Evolutionary conservation across 2,888 invertebrate species (phyloP).

Genomic region (Ceriagrion tenellum): DNA sequence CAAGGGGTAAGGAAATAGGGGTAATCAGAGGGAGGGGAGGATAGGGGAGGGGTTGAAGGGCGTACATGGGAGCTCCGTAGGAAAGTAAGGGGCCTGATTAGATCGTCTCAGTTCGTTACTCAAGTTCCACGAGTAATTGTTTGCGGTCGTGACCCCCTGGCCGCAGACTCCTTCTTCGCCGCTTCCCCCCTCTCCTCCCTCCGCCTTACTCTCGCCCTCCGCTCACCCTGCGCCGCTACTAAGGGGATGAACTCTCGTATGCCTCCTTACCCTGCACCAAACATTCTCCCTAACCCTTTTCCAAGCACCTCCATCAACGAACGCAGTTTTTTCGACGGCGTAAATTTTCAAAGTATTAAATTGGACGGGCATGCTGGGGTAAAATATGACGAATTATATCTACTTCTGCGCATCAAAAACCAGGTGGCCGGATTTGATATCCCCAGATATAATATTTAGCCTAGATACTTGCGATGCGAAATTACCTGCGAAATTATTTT

Average conservation of each 20-base stretch:
- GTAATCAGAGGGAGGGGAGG: background rate
- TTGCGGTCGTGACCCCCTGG: constrained; percentile 64
- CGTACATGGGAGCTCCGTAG: background rate
- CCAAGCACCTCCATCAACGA: background rate
- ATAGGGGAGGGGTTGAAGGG: background rate
- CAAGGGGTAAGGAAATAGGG: background rate
- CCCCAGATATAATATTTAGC: too few relatives aligned
- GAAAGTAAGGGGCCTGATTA: constrained; percentile 60
- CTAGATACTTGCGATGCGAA: too few relatives aligned
- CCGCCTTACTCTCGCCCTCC: background rate
- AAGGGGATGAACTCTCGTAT: background rate
- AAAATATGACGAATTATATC: too few relatives aligned
- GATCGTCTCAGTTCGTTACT: constrained; percentile 68
- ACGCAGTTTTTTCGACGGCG: background rate
- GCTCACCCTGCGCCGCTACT: background rate
- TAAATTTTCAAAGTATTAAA: background rate
- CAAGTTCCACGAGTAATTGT: constrained; percentile 68
- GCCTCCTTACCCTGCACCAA: background rate
- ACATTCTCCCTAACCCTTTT: background rate
- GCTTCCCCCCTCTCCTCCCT: background rate
- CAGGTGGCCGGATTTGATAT: too few relatives aligned
- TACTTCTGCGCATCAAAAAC: too few relatives aligned
- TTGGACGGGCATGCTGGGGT: too few relatives aligned
- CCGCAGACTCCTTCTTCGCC: constrained; percentile 37
- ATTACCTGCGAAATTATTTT: too few relatives aligned